Base-by-base conservation (phyloP, 2,888 invertebrate species). In the Cerastoderma edule region DNA sequence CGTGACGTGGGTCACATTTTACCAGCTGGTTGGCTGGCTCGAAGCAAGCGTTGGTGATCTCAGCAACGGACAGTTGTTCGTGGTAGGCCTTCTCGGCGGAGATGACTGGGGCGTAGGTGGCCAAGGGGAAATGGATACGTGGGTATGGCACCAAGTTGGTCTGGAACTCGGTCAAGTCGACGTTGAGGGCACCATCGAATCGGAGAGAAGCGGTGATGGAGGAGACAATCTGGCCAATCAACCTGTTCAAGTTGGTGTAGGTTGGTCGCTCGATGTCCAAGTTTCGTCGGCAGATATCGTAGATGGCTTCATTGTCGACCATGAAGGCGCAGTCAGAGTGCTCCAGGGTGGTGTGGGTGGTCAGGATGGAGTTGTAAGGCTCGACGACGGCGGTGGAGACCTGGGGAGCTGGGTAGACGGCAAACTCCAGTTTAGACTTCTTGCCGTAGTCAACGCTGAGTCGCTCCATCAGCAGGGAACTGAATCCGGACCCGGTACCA, bases 261-360 rank as follows among this genome's bases (percentile, higher is more conserved):
- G 96, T 95, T 0, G 97, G 97, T 66, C 96, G 94, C 88, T 96
- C 97, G 75, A 97, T 96, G 84, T 95, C 95, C 69, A 98, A 94
- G 88, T 96, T 96, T 78, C 96, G 95, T 73, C 96, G 90, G 97
- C 97, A 93, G 97, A 89, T 88, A 74, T 89, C 87, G 74, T 88
- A 90, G 88, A 97, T 94, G 57, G 98, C 98, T 92, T 98, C 97
- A 89, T 98, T 98, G 94, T 98, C 98, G 54, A 94, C 96, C 98
- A 98, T 98, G 94, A 98, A 90, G 68, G 89, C 88, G 67, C 89
- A 89, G 83, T 90, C 89, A 22, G 89, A 88, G 83, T 90, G 90
- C 74, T 90, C 90, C 48, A 90, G 86, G 35, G 89, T 89, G 72
- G 88, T 88, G 76, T 90, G 90, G 69, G 90, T 90, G 72, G 90